Base-by-base conservation (phyloP, 1,140 invertebrate genomes). In the Prorops nasuta region DNA sequence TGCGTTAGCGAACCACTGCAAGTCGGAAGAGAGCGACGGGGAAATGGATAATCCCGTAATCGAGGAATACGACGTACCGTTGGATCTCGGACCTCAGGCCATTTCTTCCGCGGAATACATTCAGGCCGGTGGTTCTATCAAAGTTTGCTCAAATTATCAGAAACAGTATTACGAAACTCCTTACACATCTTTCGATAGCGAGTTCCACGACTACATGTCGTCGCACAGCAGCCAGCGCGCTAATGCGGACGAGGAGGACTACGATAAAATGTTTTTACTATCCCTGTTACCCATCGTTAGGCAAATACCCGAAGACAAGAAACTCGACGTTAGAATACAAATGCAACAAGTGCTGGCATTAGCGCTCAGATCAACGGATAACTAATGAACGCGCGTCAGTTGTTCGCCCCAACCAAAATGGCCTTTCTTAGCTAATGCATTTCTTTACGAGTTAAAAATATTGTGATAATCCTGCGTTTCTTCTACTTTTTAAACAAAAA, bases 241-340 rank as follows among this genome's bases (percentile, higher is more conserved):
- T 4, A 48, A 50, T 0, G 34, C 51, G 8, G 61, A 70, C 4
- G 69, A 77, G 18, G 69, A 74, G n/a, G 72, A 75, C 43, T 76
- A 74, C 49, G 72, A 77, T 31, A 70, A 69, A 49, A 77, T 75
- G 72, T 77, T 76, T 50, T 58, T 77, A 0, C 44, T 77, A 1
- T 74, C 73, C 14, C 21, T 77, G 39, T 20, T 77, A 21, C 73
- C 73, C 18, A 67, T 69, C 17, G 46, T 76, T 12, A 61, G 72
- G 12, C 66, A 67, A 46, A 56, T 77, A 24, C 70, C 72, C 6
- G 71, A 77, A 16, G 63, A 71, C 17, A 71, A 68, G 45, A 77
- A 75, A 32, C 47, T 77, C 0, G 65, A 70, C 41, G 73, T 75
- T 0, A 63, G 70, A 44, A 77, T 77, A 70, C 67, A 76, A 44